Percentiles rank a stretch among this genome's conserved stretches.
phyloP scores from a whole-genome alignment of 1,140 invertebrate species.

The Ceratosolen solmsi region DNA sequence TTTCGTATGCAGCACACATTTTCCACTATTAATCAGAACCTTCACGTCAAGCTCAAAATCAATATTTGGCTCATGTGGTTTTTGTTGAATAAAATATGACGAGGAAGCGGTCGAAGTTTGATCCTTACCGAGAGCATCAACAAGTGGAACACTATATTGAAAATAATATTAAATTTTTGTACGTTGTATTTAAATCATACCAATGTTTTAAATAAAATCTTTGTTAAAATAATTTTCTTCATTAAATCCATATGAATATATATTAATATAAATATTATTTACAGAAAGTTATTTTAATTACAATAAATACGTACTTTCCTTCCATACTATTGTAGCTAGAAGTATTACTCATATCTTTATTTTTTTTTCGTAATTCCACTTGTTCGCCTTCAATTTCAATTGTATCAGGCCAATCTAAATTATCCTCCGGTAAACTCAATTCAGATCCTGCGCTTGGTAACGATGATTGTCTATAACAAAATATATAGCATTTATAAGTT shows the following conservation, averaged over 20 bases:
- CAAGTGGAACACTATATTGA: slow-evolving; percentile 62
- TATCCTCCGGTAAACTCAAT: slow-evolving; percentile 77
- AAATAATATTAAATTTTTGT: slow-evolving; percentile 23
- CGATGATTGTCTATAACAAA: slow-evolving; percentile 76
- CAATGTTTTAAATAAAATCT: too few relatives aligned
- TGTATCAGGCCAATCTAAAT: slow-evolving; percentile 76
- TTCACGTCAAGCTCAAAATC: slow-evolving; percentile 98
- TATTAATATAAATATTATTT: too few relatives aligned
- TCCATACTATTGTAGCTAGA: slow-evolving; percentile 73
- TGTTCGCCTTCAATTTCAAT: slow-evolving; percentile 79
- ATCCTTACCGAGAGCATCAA: slow-evolving; percentile 66
- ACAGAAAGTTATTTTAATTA: slow-evolving; percentile 8
- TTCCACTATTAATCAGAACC: slow-evolving; percentile 96
- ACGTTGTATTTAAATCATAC: too few relatives aligned
- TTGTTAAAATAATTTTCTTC: too few relatives aligned
- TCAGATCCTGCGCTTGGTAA: slow-evolving; percentile 82
- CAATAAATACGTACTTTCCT: slow-evolving; percentile 63
- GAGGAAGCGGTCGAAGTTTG: slow-evolving; percentile 68
- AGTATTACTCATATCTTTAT: slow-evolving; percentile 64
- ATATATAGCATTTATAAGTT: not conserved
- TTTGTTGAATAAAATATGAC: slow-evolving; percentile 72
- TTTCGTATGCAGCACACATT: slow-evolving; percentile 96
- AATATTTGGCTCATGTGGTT: slow-evolving; percentile 91
- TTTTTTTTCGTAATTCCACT: slow-evolving; percentile 78
- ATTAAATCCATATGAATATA: too few relatives aligned